A percentile compares a stretch with the other conserved stretches of the same genome.
Conservation (phyloP, 1,140 invertebrate species). For the Berghia stephanieae region DNA sequence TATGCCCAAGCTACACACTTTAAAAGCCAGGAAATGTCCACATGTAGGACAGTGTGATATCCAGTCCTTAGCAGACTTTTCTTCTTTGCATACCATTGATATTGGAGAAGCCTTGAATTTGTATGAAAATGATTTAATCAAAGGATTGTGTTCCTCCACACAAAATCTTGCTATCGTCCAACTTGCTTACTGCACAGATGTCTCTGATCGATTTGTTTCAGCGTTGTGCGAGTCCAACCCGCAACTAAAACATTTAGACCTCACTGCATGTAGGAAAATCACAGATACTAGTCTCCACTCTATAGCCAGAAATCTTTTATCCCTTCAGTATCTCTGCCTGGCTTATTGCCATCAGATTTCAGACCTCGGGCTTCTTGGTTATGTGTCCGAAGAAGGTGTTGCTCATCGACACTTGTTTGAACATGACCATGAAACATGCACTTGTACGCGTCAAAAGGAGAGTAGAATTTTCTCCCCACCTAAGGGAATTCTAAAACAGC, state of each 20-base stretch:
- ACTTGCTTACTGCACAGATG: conserved; percentile 21
- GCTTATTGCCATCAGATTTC: conserved; percentile 21
- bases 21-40: conserved; percentile 24
- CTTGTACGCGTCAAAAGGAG: conserved; percentile 15
- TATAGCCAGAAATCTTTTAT: not conserved
- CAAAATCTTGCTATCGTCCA: not conserved
- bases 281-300: conserved; percentile 15
- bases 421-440: conserved; percentile 23
- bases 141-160: conserved; percentile 11
- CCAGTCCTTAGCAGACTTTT: not conserved
- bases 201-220: conserved; percentile 17
- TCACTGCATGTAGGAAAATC: conserved; percentile 23
- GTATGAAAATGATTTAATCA: conserved; percentile 16
- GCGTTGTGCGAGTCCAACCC: not conserved
- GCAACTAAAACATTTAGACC: not conserved
- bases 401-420: not conserved
- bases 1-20: conserved; percentile 21
- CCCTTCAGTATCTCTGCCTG: not conserved
- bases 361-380: conserved; percentile 23
- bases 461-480: conserved; percentile 25
- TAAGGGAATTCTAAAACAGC: conserved; percentile 4
- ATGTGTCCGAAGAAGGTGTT: conserved; percentile 14
- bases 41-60: conserved; percentile 21
- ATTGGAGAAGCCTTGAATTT: conserved; percentile 24
- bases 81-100: conserved; percentile 11